Conservation (phyloP, 2,797 vertebrate species). For the Lacerta agilis region DNA sequence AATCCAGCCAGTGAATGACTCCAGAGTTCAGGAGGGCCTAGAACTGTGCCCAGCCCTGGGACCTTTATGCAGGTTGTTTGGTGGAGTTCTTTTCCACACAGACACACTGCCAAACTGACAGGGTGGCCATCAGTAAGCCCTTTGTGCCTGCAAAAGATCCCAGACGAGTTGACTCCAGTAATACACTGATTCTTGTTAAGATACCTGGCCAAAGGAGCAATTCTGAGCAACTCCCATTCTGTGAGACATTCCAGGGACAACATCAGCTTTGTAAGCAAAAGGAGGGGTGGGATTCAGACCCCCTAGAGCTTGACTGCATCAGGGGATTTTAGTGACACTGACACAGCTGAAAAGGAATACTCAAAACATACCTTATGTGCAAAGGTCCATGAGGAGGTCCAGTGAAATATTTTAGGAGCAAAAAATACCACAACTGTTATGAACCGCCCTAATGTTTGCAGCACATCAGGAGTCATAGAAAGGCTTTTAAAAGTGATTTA, state of each 20-base stretch:
- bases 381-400: neutral
- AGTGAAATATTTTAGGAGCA: neutral
- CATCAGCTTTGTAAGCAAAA: conserved; percentile 14
- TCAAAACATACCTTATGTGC: conserved; percentile 10
- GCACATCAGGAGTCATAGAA: neutral
- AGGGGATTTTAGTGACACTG: neutral
- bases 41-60: neutral
- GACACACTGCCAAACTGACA: conserved; percentile 6
- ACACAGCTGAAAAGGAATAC: neutral
- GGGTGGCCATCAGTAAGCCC: conserved; percentile 28
- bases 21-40: neutral
- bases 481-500: neutral
- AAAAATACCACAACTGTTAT: conserved; percentile 5
- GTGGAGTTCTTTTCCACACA: conserved; percentile 18
- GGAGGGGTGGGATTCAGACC: neutral
- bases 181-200: conserved; percentile 16
- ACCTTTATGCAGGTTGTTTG: neutral
- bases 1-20: neutral
- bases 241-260: conserved; percentile 10
- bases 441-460: neutral
- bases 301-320: neutral
- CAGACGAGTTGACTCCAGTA: conserved; percentile 26
- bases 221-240: conserved; percentile 12
- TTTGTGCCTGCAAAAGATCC: conserved; percentile 28
- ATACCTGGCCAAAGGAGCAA: conserved; percentile 17